Base-by-base conservation (phyloP, 2,797 vertebrate species). In the Limnodromus scolopaceus region DNA sequence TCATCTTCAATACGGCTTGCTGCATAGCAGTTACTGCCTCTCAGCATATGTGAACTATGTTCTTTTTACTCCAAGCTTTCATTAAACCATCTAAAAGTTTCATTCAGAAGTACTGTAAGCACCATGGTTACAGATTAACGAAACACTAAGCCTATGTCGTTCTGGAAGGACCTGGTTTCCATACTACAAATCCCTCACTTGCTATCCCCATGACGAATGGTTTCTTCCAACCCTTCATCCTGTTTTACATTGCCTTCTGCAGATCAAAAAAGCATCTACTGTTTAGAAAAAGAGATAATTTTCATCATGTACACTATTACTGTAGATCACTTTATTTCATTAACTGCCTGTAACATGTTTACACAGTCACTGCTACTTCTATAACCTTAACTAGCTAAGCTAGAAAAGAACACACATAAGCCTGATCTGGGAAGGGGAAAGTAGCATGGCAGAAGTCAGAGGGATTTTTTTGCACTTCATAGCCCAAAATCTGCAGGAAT, bases 181-280 rank as follows among this genome's bases (percentile, higher is more conserved):
- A 8, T 61, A 58, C 36, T 77, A 65, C 53, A 66, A 66, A 34
- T 39, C 53, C 63, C 16, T 58, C 32, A 64, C 14, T 53, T 36
- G 30, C 36, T 69, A 38, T 58, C 51, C 34, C 15, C 17, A 13
- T 4, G 12, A 54, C 0, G 0, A 32, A 39, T 16, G 4, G 20
- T 38, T 70, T 86, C 53, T 82, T 75, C 46, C 53, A 79, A 49
- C 30, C 30, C 53, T 81, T 84, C n/a, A 57, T n/a, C 8, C 22
- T 55, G 6, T 25, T 84, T 81, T 66, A 74, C 20, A 34, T 4
- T 69, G 41, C 34, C 41, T 92, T 79, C 34, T 76, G 16, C 46
- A 80, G 38, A 85, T 4, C 2, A 46, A 46, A 69, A 68, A 38
- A 11, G 1, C 6, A 63, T 2, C 20, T n/a, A 3, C 6, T 60